Percentiles rank a stretch among this genome's conserved stretches.
These are phyloP conservation scores for Ramphastos sulfuratus DNA, from an alignment of 2,113 vertebrate species.

Conservation along the genomic window DNA sequence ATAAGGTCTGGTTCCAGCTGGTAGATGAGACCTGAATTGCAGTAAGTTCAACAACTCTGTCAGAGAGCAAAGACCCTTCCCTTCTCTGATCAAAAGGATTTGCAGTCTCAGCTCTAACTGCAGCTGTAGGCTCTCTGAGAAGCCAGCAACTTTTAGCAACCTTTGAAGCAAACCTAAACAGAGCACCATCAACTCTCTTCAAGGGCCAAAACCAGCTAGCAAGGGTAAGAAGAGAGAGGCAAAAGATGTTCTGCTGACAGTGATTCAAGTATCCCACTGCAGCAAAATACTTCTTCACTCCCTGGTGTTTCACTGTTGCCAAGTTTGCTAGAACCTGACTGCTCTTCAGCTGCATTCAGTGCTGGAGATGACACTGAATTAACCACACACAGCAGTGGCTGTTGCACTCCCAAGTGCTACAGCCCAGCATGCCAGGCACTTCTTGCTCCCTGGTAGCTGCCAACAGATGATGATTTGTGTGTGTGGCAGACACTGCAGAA, in stretches of 20 bases:
- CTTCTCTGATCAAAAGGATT: not conserved
- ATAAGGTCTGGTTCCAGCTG: not conserved
- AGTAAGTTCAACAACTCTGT: not conserved
- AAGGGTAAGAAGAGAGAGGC: not conserved
- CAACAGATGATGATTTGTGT: not conserved
- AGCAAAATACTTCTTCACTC: not conserved
- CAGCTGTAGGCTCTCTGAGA: not conserved
- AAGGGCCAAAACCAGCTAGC: not conserved
- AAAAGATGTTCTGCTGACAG: not conserved
- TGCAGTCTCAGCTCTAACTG: not conserved
- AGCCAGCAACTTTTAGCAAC: not conserved
- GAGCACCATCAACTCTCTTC: not conserved
- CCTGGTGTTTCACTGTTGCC: not conserved
- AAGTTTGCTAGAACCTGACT: not conserved
- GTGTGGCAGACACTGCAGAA: not conserved
- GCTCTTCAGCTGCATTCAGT: not conserved
- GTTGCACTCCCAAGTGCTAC: not conserved
- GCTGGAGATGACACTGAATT: not conserved
- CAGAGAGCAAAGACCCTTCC: not conserved
- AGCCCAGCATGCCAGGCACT: not conserved
- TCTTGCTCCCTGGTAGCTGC: not conserved
- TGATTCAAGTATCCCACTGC: not conserved
- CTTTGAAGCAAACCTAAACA: not conserved
- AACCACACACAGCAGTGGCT: not conserved
- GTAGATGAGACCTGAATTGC: not conserved